phyloP scores from a whole-genome alignment of 2,797 vertebrate species.

The Halcyon leucocephala region DNA sequence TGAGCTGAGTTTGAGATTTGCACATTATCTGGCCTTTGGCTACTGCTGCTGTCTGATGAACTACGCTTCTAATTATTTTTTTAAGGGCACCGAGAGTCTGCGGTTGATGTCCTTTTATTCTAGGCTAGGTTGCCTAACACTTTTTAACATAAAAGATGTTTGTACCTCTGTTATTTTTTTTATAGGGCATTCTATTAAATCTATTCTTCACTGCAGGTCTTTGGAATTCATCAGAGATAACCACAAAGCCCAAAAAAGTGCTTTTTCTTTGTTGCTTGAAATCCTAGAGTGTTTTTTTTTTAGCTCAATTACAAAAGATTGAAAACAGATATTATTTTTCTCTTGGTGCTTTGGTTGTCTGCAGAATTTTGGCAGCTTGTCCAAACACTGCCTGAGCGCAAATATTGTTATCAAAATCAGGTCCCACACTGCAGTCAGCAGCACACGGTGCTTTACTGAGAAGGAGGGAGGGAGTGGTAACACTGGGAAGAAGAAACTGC shows the following conservation, averaged over 20 bases:
- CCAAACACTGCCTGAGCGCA: slow-evolving; percentile 34
- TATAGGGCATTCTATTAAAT: neutral
- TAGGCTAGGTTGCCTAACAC: neutral
- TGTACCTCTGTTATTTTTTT: neutral
- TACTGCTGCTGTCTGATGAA: neutral
- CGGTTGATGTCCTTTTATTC: neutral
- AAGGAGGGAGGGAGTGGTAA: neutral
- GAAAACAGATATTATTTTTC: slow-evolving; percentile 36
- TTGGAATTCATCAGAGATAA: slow-evolving; percentile 34
- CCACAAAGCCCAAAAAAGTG: neutral
- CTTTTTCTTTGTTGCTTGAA: slow-evolving; percentile 39
- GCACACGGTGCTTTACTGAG: rapidly evolving
- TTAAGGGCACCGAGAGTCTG: neutral
- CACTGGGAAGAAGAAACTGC: neutral
- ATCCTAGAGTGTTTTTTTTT: slow-evolving; percentile 4
- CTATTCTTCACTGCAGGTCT: neutral
- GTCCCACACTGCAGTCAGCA: neutral
- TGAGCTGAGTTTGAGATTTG: slow-evolving; percentile 2
- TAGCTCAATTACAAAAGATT: slow-evolving; percentile 40
- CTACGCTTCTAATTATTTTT: slow-evolving; percentile 34
- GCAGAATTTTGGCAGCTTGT: slow-evolving; percentile 55
- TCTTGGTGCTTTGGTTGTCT: slow-evolving; percentile 56
- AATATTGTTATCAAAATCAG: slow-evolving; percentile 51
- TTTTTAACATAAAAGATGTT: neutral
- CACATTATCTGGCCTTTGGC: neutral